These are phyloP conservation scores for Progne subis DNA, from an alignment of 2,113 vertebrate species.

Conservation along the genomic window DNA sequence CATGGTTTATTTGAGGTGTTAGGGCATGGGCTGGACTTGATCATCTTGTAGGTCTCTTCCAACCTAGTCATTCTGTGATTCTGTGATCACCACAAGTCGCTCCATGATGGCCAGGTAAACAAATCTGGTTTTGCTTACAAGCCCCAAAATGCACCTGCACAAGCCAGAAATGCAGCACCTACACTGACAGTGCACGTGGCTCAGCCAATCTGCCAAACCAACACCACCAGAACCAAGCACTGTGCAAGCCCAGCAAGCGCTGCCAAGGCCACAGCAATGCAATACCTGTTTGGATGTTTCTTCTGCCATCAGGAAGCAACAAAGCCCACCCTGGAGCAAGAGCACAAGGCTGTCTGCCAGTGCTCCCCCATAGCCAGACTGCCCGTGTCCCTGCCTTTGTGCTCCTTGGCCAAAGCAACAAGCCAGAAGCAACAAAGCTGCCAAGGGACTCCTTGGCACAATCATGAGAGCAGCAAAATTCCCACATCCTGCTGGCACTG, in stretches of 20 bases:
- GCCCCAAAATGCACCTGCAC: background rate
- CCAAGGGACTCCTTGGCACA: background rate
- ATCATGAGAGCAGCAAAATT: background rate
- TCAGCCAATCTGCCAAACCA: background rate
- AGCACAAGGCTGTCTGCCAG: background rate
- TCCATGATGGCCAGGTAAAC: background rate
- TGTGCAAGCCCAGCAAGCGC: background rate
- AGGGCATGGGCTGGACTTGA: no score
- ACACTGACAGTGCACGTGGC: background rate
- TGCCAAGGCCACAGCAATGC: background rate
- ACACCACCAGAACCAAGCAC: background rate
- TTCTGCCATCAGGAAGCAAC: background rate
- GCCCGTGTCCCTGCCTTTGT: background rate
- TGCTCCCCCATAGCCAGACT: background rate
- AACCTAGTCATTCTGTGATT: no score
- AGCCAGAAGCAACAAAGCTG: background rate
- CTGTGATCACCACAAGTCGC: background rate
- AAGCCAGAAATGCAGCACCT: background rate
- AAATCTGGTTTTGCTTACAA: background rate
- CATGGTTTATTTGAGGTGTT: no score
- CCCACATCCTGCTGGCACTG: background rate
- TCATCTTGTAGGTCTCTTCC: no score
- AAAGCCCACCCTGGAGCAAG: background rate
- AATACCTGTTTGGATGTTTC: background rate
- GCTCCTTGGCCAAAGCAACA: background rate